Evolutionary conservation across 1,140 invertebrate species (phyloP).

Genomic region (Ericerus pela): DNA sequence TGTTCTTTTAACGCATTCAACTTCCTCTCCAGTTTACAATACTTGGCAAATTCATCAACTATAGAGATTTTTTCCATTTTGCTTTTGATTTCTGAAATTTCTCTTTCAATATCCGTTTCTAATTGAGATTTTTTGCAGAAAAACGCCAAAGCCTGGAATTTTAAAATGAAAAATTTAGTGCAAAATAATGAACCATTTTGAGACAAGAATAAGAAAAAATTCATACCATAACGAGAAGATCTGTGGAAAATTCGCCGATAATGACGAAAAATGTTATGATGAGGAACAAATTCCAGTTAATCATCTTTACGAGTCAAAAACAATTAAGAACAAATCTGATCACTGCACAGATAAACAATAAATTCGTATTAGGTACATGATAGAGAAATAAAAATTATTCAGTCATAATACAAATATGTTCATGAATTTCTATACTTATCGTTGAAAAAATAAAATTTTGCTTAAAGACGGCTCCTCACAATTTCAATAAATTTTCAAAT

Average conservation of each 20-base stretch:
- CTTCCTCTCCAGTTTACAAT: constrained; percentile 2
- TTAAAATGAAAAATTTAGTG: background rate
- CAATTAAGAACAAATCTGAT: too few species aligned
- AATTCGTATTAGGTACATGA: too few species aligned
- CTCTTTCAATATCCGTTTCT: background rate
- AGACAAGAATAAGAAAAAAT: background rate
- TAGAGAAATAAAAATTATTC: too few species aligned
- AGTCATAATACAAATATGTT: too few species aligned
- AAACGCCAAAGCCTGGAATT: background rate
- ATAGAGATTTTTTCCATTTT: background rate
- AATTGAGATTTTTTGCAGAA: constrained; percentile 6
- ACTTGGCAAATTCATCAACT: constrained; percentile 13
- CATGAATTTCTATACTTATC: too few species aligned
- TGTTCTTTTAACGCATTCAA: constrained; percentile 8
- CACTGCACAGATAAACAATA: too few species aligned
- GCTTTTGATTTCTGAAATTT: background rate
- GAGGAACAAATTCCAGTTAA: background rate
- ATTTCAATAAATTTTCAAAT: too few species aligned
- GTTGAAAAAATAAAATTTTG: too few species aligned
- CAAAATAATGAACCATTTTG: background rate
- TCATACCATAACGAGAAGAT: background rate
- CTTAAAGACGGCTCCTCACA: too few species aligned
- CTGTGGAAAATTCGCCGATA: background rate
- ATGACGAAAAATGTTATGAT: background rate
- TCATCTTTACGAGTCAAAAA: background rate